These are phyloP conservation scores for Leptodactylus fuscus DNA, from an alignment of 2,113 vertebrate species.

Conservation along the genomic window DNA sequence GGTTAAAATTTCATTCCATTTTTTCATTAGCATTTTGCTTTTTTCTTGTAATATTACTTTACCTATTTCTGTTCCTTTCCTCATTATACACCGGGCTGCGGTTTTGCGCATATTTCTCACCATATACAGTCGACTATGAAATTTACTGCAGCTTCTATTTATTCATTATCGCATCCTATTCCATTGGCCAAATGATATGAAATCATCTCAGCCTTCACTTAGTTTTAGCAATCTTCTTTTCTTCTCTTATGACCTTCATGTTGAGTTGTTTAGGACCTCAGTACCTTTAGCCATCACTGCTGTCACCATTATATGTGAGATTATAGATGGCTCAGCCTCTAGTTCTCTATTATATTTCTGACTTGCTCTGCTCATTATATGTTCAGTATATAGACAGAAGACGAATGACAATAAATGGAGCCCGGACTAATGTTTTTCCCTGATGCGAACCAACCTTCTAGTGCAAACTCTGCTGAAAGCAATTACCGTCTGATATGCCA, in stretches of 20 bases:
- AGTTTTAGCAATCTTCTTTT: not conserved
- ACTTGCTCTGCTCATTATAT: not conserved
- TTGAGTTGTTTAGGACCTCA: not conserved
- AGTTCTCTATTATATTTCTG: constrained; percentile 10
- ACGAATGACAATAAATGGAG: not conserved
- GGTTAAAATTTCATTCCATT: too few species aligned
- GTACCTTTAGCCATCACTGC: not conserved
- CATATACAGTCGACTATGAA: not conserved
- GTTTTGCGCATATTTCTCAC: not conserved
- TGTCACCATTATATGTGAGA: not conserved
- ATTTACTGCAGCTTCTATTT: not conserved
- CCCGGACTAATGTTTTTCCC: not conserved
- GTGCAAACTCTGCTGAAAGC: not conserved
- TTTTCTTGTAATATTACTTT: not conserved
- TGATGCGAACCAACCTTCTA: too few species aligned
- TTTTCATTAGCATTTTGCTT: too few species aligned
- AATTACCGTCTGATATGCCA: not conserved
- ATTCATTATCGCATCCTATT: not conserved
- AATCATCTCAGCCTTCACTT: not conserved
- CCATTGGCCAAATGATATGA: not conserved
- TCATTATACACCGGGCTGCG: not conserved
- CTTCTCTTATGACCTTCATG: not conserved
- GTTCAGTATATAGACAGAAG: not conserved
- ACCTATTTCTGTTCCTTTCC: not conserved
- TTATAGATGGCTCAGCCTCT: not conserved